Base-by-base conservation (phyloP, 2,888 invertebrate genomes). In the Platycnemis pennipes region DNA sequence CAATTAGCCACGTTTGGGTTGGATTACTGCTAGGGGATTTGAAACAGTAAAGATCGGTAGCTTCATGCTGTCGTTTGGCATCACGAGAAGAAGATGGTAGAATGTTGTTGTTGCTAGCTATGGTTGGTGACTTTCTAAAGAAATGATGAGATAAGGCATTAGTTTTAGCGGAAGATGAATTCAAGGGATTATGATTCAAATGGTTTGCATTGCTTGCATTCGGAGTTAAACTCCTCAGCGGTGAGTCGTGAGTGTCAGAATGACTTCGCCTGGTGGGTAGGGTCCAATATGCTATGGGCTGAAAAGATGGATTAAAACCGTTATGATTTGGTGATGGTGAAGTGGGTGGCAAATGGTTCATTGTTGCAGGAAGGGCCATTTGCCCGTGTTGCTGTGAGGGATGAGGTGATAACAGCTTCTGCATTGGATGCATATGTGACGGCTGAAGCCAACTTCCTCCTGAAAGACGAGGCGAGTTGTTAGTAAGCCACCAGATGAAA, bases 271-370 rank as follows among this genome's bases (percentile, higher is more conserved):
- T 87, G 26, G 94, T 44, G 22, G 94, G 94, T 37, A 94, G 88
- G 22, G 94, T 94, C 94, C 94, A 94, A 94, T 94, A 94, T 31
- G 87, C 56, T 94, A 44, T 85, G 19, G 77, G 88, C 37, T 45
- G 56, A 19, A 42, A 44, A 19, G 19, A 63, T 42, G 37, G 94
- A 87, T 19, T 44, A n/a, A 45, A 49, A n/a, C 42, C 37, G 0
- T 22, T 45, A 13, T 37, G 94, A 86, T 45, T 77, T 42, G 44
- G 44, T 86, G 31, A 49, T 56, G n/a, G 2, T 56, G 46, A 45
- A 19, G 94, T 86, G 85, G 94, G 45, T 94, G 86, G 45, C 22
- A 94, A 53, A 69, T 86, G 94, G 49, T 94, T 49, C 86, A 89
- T 37, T 63, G 63, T 45, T 26, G 56, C 63, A 22, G 69, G 63